Evolutionary conservation across 2,113 vertebrate genomes (phyloP), one percentile per base, ranked within the genome.

Genomic region (Benthochromis sp.): DNA sequence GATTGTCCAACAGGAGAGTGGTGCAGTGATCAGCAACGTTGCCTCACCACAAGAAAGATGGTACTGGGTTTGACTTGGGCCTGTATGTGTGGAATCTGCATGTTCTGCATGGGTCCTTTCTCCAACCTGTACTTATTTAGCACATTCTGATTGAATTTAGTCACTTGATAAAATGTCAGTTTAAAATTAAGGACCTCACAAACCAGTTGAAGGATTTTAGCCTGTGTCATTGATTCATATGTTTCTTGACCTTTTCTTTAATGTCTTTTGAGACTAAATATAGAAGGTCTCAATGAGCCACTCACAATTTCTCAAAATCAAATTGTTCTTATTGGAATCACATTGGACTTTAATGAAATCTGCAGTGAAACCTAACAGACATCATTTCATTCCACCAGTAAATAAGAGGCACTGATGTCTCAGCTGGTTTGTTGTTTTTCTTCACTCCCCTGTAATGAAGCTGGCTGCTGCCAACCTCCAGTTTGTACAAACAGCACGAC

Each of bases 251-350:
- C 21, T 63, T 36, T 84, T 40, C 5, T 83, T 34, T 43, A 4
- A 5, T 31, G 54, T 17, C 19, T 50, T 43, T 16, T 24, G 5
- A 16, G 52, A 57, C 82, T 45, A 86, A 66, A 86, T 84, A 24
- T 40, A 82, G 43, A 53, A 14, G 13, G 76, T 57, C 54, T 76
- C 29, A 36, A 21, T 57, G 14, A 57, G 29, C 50, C 27, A 12
- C 43, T 78, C 73, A 59, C 55, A 76, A 71, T 63, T 55, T 36
- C 24, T 85, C 55, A 8, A 84, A 91, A 89, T 93, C 57, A 24
- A 85, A 86, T 92, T 89, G 76, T 59, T 73, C 47, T 88, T 66
- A 92, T 89, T 92, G 87, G 90, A 89, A 55, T 91, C 91, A 89
- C 93, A 84, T 10, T 79, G 89, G 66, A 11, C 27, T n/a, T 4